Conservation (phyloP, 2,113 vertebrate genomes). For the Oreochromis niloticus region DNA sequence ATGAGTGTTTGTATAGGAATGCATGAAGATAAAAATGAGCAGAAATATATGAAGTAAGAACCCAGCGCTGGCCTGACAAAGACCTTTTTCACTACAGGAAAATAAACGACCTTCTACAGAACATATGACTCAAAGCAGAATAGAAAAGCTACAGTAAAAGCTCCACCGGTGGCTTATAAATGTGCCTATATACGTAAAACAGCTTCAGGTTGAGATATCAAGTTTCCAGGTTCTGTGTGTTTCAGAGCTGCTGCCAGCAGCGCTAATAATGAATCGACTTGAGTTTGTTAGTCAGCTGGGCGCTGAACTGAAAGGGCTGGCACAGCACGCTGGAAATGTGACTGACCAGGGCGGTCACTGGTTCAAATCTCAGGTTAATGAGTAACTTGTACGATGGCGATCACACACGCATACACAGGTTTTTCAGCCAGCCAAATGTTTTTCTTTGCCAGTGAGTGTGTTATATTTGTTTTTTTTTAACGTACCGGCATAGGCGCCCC, state of each 20-base stretch:
- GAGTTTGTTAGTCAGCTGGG: conserved; percentile 31
- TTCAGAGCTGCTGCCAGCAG: conserved; percentile 13
- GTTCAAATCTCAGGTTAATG: conserved; percentile 48
- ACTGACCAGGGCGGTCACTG: conserved; percentile 19
- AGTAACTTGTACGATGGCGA: conserved; percentile 11
- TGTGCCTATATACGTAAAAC: conserved; percentile 24
- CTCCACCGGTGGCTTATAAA: conserved; percentile 45
- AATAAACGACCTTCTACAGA: conserved; percentile 15
- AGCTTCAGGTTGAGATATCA: conserved; percentile 27
- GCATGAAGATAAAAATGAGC: background rate
- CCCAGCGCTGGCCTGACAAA: background rate
- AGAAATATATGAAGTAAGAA: background rate
- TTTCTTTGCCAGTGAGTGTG: background rate
- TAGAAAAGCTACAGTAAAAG: conserved; percentile 17
- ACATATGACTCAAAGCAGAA: conserved; percentile 24
- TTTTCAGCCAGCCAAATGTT: background rate
- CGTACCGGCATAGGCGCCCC: background rate
- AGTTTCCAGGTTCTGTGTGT: conserved; percentile 40
- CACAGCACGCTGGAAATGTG: conserved; percentile 31
- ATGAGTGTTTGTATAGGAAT: background rate
- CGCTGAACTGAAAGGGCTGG: conserved; percentile 24
- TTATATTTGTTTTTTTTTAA: background rate
- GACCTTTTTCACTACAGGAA: conserved; percentile 16
- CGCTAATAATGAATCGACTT: conserved; percentile 8
- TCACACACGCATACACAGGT: conserved; percentile 4